Evolutionary conservation across 1,140 invertebrate species (phyloP), one percentile per base, ranked within the genome.

Genomic region (Pentalonia nigronervosa): DNA sequence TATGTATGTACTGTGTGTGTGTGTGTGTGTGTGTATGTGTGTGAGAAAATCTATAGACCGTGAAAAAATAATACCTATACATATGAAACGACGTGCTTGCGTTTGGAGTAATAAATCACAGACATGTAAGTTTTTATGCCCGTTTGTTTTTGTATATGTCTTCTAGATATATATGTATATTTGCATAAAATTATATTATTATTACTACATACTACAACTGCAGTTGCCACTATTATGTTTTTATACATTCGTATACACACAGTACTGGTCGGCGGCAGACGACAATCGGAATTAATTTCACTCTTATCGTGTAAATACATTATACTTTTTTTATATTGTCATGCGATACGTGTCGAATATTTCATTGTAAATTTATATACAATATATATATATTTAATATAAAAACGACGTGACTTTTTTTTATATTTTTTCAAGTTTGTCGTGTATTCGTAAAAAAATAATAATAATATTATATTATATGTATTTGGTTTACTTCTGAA

Each of bases 41-140:
- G 7, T 88, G 34, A 34, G 23, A 30, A 47, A 47, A 36, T 53
- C 23, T 53, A 36, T 47, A 48, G 4, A 86, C 30, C 14, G 84
- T 30, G 23, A 47, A 89, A 89, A 53, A 88, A 83, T 23, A 87
- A 88, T 50, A 88, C 23, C n/a, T 53, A 89, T 53, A 53, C 47
- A 88, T 88, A 20, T 47, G n/a, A 47, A n/a, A n/a, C 47, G 45
- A 48, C 86, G 86, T 88, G 47, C 30, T 50, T 50, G 87, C 87
- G 48, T 88, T 89, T 89, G 87, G 87, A 56, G 48, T 56, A 89
- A 56, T 89, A 89, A 89, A 89, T 89, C 50, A 89, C 88, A 36
- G 50, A 36, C 47, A 48, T 48, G 48, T 56, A 36, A 89, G 88
- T 89, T 53, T 89, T 56, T 41, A 25, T 36, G 48, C 56, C 48